These are phyloP conservation scores for Drosophila mulleri DNA, from an alignment of 2,888 invertebrate species.

Conservation along the genomic window DNA sequence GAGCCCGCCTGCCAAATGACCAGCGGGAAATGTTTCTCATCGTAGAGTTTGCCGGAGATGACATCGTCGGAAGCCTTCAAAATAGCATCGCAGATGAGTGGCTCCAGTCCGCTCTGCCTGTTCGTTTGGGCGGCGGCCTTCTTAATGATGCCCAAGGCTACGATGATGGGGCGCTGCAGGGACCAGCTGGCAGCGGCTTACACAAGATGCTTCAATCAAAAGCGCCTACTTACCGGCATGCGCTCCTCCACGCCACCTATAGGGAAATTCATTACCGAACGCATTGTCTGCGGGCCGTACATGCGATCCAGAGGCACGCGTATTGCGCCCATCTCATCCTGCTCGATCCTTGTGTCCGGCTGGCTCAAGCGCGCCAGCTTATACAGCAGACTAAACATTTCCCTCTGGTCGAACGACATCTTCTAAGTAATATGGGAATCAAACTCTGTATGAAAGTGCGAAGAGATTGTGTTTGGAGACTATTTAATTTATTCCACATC, in stretches of 20 bases:
- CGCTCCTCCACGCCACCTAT: conserved; percentile 96
- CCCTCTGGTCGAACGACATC: conserved; percentile 73
- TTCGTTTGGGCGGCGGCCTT: conserved; percentile 98
- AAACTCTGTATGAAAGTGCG: neutral
- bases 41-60: conserved; percentile 93
- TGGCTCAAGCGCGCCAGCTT: conserved; percentile 55
- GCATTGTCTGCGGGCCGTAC: conserved; percentile 97
- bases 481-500: too few species aligned
- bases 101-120: conserved; percentile 93
- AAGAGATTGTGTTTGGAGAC: neutral
- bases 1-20: conserved; percentile 99
- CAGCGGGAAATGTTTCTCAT: conserved; percentile 94
- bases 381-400: conserved; percentile 63
- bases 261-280: conserved; percentile 96
- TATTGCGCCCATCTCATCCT: conserved; percentile 96
- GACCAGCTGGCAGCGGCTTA: neutral
- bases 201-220: fast-evolving
- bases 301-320: conserved; percentile 95
- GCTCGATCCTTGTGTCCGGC: conserved; percentile 86
- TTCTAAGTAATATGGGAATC: conserved; percentile 10
- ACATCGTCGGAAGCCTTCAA: conserved; percentile 96
- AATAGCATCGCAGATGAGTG: conserved; percentile 93
- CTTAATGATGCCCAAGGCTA: conserved; percentile 97
- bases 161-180: conserved; percentile 92
- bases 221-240: conserved; percentile 92